phyloP scores from a whole-genome alignment of 2,797 vertebrate genomes.

The Anas capensis region DNA sequence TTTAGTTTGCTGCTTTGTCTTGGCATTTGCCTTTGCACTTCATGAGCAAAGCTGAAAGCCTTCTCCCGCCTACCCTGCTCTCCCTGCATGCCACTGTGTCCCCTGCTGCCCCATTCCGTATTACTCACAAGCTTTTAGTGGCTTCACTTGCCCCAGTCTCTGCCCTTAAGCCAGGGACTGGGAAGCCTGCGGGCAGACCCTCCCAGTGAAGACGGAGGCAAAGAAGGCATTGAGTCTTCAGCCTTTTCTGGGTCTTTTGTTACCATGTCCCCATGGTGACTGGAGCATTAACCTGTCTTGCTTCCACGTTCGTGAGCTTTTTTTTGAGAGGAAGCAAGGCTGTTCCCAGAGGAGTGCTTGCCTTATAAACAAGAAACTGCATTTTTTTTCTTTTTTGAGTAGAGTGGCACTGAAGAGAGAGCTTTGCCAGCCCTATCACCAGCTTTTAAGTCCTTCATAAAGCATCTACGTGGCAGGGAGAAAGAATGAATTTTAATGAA shows the following conservation, averaged over 20 bases:
- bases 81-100: neutral
- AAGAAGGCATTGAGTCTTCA: neutral
- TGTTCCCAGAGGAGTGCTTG: neutral
- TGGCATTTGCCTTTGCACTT: neutral
- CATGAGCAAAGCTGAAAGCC: neutral
- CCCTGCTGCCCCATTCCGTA: neutral
- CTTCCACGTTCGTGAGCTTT: neutral
- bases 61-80: neutral
- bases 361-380: neutral
- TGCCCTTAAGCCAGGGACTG: neutral
- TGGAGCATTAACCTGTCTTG: neutral
- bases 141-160: neutral
- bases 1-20: neutral
- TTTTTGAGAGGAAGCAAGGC: neutral
- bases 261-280: neutral
- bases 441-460: slow-evolving; percentile 10
- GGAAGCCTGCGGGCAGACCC: neutral
- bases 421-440: neutral
- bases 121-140: neutral
- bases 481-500: neutral
- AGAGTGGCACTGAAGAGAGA: neutral
- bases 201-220: neutral
- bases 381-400: neutral
- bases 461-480: neutral
- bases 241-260: neutral